Conservation (phyloP, 2,797 vertebrate genomes). For the Helicolenus hilgendorfi region DNA sequence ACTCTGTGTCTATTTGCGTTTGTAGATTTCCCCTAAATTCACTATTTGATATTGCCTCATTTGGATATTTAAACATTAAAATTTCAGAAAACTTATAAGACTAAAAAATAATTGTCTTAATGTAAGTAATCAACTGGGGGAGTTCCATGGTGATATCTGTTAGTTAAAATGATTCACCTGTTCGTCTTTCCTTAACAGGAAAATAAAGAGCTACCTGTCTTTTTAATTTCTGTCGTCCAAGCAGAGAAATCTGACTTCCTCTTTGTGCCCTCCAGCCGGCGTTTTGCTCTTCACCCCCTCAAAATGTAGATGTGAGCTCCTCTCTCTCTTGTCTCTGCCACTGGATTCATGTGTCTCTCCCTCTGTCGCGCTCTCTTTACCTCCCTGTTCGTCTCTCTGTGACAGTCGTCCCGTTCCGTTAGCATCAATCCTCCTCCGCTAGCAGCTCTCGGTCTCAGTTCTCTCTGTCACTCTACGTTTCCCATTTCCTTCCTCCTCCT, state of each 20-base stretch:
- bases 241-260: neutral
- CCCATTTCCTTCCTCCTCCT: neutral
- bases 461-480: neutral
- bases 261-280: neutral
- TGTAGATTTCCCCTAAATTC: too few relatives aligned
- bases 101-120: too few relatives aligned
- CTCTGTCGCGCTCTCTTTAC: slow-evolving; percentile 32
- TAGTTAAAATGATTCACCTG: neutral
- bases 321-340: slow-evolving; percentile 16
- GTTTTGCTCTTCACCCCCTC: slow-evolving; percentile 9
- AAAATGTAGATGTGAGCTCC: slow-evolving; percentile 9
- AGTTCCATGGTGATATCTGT: neutral
- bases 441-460: neutral
- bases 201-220: neutral
- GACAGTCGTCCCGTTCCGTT: slow-evolving; percentile 24
- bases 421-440: slow-evolving; percentile 19
- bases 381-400: slow-evolving; percentile 30
- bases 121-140: too few relatives aligned
- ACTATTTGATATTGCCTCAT: too few relatives aligned
- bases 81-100: too few relatives aligned
- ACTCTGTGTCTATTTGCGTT: too few relatives aligned
- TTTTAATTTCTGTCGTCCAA: neutral
- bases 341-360: slow-evolving; percentile 23
- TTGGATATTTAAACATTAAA: too few relatives aligned
- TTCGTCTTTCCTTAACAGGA: neutral